Percentiles rank a stretch among this genome's conserved stretches.
Evolutionary conservation across 1,140 invertebrate species (phyloP).

Genomic region (Phthorimaea operculella): DNA sequence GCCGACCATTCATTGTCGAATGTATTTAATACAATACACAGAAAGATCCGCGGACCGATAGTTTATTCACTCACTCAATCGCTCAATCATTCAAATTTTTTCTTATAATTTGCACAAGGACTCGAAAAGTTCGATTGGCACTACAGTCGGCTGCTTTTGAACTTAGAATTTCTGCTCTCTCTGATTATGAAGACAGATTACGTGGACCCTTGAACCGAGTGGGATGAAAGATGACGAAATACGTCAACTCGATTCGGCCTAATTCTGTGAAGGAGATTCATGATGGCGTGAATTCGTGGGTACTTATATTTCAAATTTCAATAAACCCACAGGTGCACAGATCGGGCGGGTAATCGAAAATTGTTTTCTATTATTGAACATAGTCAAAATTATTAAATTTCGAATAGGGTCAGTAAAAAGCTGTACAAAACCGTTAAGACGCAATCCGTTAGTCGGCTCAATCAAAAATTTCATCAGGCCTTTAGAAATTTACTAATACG

Average conservation of each 20-base stretch:
- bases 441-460: slow-evolving; percentile 61
- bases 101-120: slow-evolving; percentile 26
- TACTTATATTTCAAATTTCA: background rate
- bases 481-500: slow-evolving; percentile 64
- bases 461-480: slow-evolving; percentile 64
- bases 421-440: slow-evolving; percentile 47
- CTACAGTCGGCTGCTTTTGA: slow-evolving; percentile 57
- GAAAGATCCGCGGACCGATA: slow-evolving; percentile 55
- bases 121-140: slow-evolving; percentile 54
- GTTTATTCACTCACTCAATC: slow-evolving; percentile 35
- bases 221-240: slow-evolving; percentile 20
- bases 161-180: slow-evolving; percentile 26
- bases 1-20: slow-evolving; percentile 41
- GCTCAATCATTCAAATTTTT: slow-evolving; percentile 26
- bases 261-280: background rate
- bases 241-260: slow-evolving; percentile 11
- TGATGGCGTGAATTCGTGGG: background rate
- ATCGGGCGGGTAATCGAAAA: slow-evolving; percentile 9
- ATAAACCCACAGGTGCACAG: background rate
- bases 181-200: slow-evolving; percentile 45
- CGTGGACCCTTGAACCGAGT: slow-evolving; percentile 25
- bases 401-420: slow-evolving; percentile 28
- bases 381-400: slow-evolving; percentile 26
- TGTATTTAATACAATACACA: slow-evolving; percentile 57
- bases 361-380: background rate